Conservation (phyloP, 2,113 vertebrate species). For the Marmota monax region DNA sequence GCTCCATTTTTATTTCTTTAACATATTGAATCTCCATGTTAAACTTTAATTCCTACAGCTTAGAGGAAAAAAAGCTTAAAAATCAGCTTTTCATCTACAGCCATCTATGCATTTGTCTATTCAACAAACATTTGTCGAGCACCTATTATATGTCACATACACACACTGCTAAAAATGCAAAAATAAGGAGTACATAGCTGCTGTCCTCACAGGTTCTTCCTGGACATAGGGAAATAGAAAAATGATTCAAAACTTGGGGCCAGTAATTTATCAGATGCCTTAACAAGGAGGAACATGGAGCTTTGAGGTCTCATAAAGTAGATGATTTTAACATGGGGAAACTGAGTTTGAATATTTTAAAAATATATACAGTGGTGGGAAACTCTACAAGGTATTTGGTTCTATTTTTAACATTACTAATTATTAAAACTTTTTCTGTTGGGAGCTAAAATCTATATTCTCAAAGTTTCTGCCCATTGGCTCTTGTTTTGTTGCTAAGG, state of each 20-base stretch:
- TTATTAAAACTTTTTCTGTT: not conserved
- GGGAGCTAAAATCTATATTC: not conserved
- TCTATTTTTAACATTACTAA: constrained; percentile 45
- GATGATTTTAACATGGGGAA: constrained; percentile 25
- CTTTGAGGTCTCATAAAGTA: not conserved
- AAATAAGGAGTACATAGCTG: not conserved
- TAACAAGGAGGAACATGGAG: not conserved
- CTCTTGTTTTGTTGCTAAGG: not conserved
- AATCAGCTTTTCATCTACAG: not conserved
- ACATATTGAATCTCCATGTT: not conserved
- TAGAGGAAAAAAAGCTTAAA: not conserved
- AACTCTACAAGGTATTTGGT: not conserved
- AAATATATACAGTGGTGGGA: not conserved
- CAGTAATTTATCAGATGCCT: not conserved
- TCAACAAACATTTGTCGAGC: not conserved
- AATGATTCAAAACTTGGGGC: not conserved
- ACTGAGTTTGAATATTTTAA: not conserved
- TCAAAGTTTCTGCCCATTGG: not conserved
- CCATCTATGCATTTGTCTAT: not conserved
- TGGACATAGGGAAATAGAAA: not conserved
- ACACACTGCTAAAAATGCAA: not conserved
- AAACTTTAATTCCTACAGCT: constrained; percentile 16
- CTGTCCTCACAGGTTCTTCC: not conserved
- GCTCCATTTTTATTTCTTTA: not conserved
- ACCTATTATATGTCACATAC: not conserved